Evolutionary conservation across 2,113 vertebrate species (phyloP).

Genomic region (Perca schrenkii): DNA sequence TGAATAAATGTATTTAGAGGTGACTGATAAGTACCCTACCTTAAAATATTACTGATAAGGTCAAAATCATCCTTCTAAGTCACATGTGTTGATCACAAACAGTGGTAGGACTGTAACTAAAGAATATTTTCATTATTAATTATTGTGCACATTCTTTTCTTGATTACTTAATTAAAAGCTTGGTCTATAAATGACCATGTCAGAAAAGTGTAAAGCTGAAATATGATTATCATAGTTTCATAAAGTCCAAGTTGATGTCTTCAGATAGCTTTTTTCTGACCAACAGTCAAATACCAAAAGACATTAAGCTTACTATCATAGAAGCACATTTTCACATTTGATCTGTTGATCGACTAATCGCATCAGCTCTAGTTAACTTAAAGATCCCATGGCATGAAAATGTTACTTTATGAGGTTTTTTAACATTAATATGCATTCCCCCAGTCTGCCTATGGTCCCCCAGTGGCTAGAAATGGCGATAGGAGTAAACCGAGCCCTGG

Average conservation of each 20-base stretch:
- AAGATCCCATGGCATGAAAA: too few species aligned
- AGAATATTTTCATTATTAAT: not conserved
- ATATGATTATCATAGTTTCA: not conserved
- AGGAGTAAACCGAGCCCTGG: too few species aligned
- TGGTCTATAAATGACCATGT: not conserved
- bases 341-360: too few species aligned
- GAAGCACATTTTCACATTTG: not conserved
- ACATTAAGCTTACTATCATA: not conserved
- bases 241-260: not conserved
- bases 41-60: not conserved
- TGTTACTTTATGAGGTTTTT: too few species aligned
- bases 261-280: not conserved
- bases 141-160: not conserved
- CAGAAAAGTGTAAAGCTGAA: not conserved
- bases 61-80: not conserved
- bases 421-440: too few species aligned
- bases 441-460: too few species aligned
- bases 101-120: not conserved
- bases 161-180: too few species aligned
- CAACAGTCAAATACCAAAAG: not conserved
- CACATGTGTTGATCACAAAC: not conserved
- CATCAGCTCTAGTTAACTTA: too few species aligned
- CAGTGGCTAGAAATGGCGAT: too few species aligned
- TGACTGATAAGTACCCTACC: constrained; percentile 3
- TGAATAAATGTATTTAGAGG: not conserved